Evolutionary conservation across 2,797 vertebrate genomes (phyloP).

Genomic region (Lagorchestes hirsutus): DNA sequence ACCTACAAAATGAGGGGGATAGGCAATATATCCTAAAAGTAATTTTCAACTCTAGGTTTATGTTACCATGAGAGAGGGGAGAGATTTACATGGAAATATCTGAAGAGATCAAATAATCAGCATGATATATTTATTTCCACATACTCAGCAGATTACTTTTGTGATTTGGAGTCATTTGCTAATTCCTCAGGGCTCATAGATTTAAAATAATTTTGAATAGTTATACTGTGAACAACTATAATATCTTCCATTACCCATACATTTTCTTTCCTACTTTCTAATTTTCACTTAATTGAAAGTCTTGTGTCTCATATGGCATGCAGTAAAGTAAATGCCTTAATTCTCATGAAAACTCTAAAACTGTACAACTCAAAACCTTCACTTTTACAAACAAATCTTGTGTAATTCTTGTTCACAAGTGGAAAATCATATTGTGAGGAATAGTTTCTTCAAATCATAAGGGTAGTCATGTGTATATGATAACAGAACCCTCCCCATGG

Average conservation of each 20-base stretch:
- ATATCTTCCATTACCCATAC: constrained; percentile 63
- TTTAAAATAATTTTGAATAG: constrained; percentile 67
- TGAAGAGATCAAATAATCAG: background rate
- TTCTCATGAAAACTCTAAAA: constrained; percentile 37
- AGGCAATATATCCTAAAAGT: background rate
- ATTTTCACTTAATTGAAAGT: constrained; percentile 40
- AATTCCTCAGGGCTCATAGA: constrained; percentile 61
- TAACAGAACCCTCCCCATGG: constrained; percentile 25
- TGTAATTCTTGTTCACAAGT: constrained; percentile 42
- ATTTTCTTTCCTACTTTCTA: constrained; percentile 41
- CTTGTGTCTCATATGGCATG: background rate
- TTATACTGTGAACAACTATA: constrained; percentile 71
- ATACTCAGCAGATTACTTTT: constrained; percentile 17
- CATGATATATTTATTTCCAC: background rate
- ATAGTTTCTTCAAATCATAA: constrained; percentile 51
- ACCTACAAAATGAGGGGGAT: background rate
- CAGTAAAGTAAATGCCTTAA: background rate
- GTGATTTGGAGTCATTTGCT: constrained; percentile 60
- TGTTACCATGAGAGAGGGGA: background rate
- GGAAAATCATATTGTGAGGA: constrained; percentile 40
- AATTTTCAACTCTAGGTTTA: background rate
- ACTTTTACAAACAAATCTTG: constrained; percentile 34
- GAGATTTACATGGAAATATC: background rate
- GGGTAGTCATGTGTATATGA: constrained; percentile 50
- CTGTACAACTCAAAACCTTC: constrained; percentile 27